Percentiles rank a stretch among this genome's conserved stretches.
Evolutionary conservation across 2,888 invertebrate genomes (phyloP).

Genomic region (Hedya salicella): DNA sequence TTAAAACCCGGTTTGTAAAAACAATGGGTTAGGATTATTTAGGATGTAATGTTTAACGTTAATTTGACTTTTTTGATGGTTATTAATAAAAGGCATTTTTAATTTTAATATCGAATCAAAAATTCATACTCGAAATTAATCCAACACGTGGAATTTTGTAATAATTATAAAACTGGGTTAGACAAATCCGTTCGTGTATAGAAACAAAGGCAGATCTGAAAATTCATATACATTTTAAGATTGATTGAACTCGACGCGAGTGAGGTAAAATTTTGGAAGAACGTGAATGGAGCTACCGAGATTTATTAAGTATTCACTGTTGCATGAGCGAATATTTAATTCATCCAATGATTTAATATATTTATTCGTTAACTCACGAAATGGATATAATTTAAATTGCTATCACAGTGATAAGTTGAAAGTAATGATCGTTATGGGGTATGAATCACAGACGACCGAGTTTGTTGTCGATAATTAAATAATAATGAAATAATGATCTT

Average conservation of each 20-base stretch:
- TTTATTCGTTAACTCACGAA: background rate
- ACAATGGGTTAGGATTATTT: too few relatives aligned
- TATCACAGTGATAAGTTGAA: background rate
- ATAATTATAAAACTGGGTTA: background rate
- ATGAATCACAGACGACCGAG: background rate
- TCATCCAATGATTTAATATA: constrained; percentile 6
- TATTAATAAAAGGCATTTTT: background rate
- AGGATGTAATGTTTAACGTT: background rate
- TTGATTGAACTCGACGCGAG: background rate
- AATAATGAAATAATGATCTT: too few relatives aligned
- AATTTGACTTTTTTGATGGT: too few relatives aligned
- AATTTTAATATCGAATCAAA: constrained; percentile 5
- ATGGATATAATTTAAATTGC: constrained; percentile 1
- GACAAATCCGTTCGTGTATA: background rate
- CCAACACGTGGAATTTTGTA: background rate
- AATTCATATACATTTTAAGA: background rate
- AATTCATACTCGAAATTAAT: background rate
- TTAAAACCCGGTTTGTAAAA: too few relatives aligned
- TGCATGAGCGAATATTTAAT: background rate
- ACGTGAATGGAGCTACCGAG: background rate
- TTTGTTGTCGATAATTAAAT: background rate
- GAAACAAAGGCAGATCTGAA: background rate
- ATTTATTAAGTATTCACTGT: background rate
- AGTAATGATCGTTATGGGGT: background rate
- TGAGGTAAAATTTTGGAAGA: background rate